Evolutionary conservation across 2,113 vertebrate genomes (phyloP), one percentile per base, ranked within the genome.

Genomic region (Ailurus styani): DNA sequence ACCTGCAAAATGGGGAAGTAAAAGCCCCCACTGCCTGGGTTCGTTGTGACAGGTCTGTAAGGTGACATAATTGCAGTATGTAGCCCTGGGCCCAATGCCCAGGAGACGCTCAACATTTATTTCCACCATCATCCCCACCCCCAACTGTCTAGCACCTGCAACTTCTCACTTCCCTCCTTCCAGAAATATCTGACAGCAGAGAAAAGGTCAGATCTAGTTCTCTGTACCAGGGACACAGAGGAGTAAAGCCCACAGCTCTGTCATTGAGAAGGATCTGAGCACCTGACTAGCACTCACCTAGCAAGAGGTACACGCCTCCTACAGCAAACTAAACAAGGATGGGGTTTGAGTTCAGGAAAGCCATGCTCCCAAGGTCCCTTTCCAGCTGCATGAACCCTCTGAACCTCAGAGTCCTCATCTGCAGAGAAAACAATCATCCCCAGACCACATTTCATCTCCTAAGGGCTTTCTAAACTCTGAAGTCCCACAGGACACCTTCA

Each of bases 41-140:
- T 20, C 6, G 9, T 4, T 4, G 6, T 57, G 23, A 27, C 50
- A 75, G 1, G 12, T 0, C 31, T 82, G 37, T 2, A 40, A 25
- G 64, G 5, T 7, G 15, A 17, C 1, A 4, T 9, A 31, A 2
- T 27, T 2, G 2, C 2, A 10, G 14, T 2, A 3, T 1, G 1
- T 0, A 31, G 87, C 40, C 21, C 85, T 8, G 37, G 7, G 37
- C 50, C 23, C 5, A 42, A 68, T 1, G 13, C 55, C 42, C 81
- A 25, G 3, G 70, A 47, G 47, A 72, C 1, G 6, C 29, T 14
- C 54, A 27, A 25, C 27, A 31, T 29, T 64, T 23, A 10, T n/a
- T 29, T 73, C 55, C 8, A 13, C 14, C 27, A 1, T 8, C 29
- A 20, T 7, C 12, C 9, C 25, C 42, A 7, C 34, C 29, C 72